Conservation (phyloP, 1,140 invertebrate genomes). For the Aporrectodea caliginosa region DNA sequence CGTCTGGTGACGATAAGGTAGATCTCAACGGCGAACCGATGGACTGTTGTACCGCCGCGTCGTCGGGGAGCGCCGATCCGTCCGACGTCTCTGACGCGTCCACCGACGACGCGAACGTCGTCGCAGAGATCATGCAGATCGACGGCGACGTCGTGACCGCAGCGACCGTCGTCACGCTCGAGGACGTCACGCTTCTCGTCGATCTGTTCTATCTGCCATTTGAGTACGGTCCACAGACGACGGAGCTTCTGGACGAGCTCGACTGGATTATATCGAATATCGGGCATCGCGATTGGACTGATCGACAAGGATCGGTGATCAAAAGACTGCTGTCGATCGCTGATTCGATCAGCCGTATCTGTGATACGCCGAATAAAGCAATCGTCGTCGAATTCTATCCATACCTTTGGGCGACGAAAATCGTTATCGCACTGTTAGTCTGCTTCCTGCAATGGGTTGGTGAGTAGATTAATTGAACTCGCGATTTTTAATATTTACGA, state of each 20-base stretch:
- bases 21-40: background rate
- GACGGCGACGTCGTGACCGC: background rate
- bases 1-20: no score
- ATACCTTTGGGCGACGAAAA: constrained; percentile 90
- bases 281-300: constrained; percentile 81
- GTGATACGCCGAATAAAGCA: constrained; percentile 77
- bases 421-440: constrained; percentile 81
- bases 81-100: background rate
- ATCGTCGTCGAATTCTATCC: constrained; percentile 84
- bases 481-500: no score
- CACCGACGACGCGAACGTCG: background rate
- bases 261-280: constrained; percentile 65
- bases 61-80: background rate
- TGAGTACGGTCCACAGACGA: constrained; percentile 83
- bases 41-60: background rate
- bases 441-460: constrained; percentile 73
- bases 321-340: constrained; percentile 68
- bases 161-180: constrained; percentile 42
- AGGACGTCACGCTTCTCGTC: constrained; percentile 80
- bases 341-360: constrained; percentile 69
- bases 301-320: constrained; percentile 73
- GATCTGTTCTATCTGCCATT: constrained; percentile 97
- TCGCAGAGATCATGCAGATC: background rate
- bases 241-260: constrained; percentile 84
- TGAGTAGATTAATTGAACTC: background rate